Conservation (phyloP, 1,140 invertebrate genomes). For the Himalopsyche phryganea region DNA sequence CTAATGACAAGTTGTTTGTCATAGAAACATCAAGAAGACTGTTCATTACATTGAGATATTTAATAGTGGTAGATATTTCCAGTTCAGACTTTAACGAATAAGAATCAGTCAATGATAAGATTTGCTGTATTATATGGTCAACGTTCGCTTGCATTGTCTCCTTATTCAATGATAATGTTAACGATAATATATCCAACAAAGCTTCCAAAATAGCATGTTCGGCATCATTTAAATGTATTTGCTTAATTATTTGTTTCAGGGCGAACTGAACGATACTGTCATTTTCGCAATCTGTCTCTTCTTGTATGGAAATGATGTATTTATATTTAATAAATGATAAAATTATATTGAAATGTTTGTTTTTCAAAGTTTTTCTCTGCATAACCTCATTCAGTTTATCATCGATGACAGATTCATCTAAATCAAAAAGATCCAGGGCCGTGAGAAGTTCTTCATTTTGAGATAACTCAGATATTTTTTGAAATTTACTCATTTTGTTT, state of each 20-base stretch:
- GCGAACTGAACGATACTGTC: conserved; percentile 16
- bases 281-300: conserved; percentile 31
- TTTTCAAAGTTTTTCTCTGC: conserved; percentile 10
- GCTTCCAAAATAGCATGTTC: conserved; percentile 7
- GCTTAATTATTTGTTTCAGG: conserved; percentile 9
- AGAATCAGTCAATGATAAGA: conserved; percentile 9
- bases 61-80: neutral
- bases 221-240: neutral
- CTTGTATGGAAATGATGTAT: conserved; percentile 25
- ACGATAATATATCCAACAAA: conserved; percentile 18
- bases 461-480: conserved; percentile 7
- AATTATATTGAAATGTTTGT: conserved; percentile 17
- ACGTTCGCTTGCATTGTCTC: conserved; percentile 14
- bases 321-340: conserved; percentile 29
- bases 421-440: conserved; percentile 24
- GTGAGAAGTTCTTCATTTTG: conserved; percentile 16
- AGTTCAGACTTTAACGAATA: neutral
- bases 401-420: conserved; percentile 28
- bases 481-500: neutral
- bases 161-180: conserved; percentile 15
- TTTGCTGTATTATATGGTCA: conserved; percentile 28
- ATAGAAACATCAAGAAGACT: conserved; percentile 13
- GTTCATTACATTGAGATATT: conserved; percentile 23
- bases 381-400: conserved; percentile 20
- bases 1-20: conserved; percentile 1